Conservation (phyloP, 2,888 invertebrate species). For the Galerucella nymphaeae region DNA sequence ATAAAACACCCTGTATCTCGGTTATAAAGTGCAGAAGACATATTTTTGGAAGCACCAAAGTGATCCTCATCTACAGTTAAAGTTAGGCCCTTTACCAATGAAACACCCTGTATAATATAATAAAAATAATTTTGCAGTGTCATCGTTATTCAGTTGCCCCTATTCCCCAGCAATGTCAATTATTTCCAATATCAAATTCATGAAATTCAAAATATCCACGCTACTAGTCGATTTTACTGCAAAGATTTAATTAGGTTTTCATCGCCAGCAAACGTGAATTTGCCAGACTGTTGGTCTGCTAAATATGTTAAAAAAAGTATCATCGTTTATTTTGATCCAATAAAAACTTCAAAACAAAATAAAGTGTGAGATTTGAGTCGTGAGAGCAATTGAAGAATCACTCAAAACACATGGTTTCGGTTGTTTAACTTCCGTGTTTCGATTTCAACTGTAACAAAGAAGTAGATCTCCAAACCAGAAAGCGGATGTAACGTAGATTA, state of each 20-base stretch:
- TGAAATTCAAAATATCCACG: background rate
- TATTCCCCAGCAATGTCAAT: too few relatives aligned
- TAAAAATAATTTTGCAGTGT: too few relatives aligned
- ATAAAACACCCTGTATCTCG: too few relatives aligned
- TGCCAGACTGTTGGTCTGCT: constrained; percentile 20
- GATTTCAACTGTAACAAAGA: constrained; percentile 10
- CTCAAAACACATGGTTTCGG: constrained; percentile 1
- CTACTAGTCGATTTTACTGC: background rate
- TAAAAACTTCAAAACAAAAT: background rate
- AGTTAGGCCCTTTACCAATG: too few relatives aligned
- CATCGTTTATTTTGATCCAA: constrained; percentile 8
- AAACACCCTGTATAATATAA: too few relatives aligned
- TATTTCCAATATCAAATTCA: too few relatives aligned
- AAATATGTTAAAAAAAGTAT: constrained; percentile 2
- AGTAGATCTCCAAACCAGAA: background rate
- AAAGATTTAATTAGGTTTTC: background rate
- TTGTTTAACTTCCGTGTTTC: constrained; percentile 5
- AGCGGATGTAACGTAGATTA: background rate
- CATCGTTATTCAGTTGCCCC: too few relatives aligned
- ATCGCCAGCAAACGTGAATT: background rate
- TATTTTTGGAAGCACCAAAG: too few relatives aligned
- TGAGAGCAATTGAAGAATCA: constrained; percentile 5
- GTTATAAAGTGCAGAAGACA: too few relatives aligned
- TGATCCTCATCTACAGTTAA: too few relatives aligned
- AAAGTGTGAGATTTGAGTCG: constrained; percentile 12